Evolutionary conservation across 2,113 vertebrate genomes (phyloP), one percentile per base, ranked within the genome.

Genomic region (Mobula hypostoma): DNA sequence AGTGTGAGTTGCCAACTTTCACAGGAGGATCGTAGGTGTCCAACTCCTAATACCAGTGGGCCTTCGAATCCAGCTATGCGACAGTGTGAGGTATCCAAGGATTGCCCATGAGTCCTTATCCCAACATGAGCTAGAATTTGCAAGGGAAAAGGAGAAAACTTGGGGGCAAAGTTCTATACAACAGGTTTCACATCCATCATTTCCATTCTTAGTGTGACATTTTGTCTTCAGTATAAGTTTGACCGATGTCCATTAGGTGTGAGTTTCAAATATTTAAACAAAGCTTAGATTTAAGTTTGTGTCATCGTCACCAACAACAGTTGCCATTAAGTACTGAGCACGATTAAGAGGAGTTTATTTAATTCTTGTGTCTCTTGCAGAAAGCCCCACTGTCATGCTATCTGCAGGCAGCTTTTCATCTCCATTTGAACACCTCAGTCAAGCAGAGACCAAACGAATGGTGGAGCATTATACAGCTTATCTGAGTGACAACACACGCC

Each of bases 391-490:
- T 0, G 98, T 99, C 94, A 99, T 99, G 99, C 96, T 99, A 94
- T 97, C 99, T n/a, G 99, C 99, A 0, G 98, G 98, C 82, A 99
- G 99, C 95, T 99, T 99, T 95, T 99, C 99, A 24, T 99, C 98
- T 40, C 99, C 99, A 0, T 99, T 99, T 0, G 98, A 99, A 90
- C 99, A 99, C 95, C 98, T 99, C 95, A 99, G 99, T 96, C 98
- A 99, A 96, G 98, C 98, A 0, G 99, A 99, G 96, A 99, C 99
- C 0, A 99, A 99, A 96, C 97, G 99, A 66, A 99, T 99, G 99
- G 99, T 99, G 96, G 99, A 99, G 95, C 99, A 99, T 95, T 99
- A 99, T 97, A 99, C 99, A 0, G 99, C 99, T 66, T 99, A 99
- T 95, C 98, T 99, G 95, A 99, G 99, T 0, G 99, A 99, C 96